phyloP scores from a whole-genome alignment of 2,888 invertebrate species.

The Myopa testacea region DNA sequence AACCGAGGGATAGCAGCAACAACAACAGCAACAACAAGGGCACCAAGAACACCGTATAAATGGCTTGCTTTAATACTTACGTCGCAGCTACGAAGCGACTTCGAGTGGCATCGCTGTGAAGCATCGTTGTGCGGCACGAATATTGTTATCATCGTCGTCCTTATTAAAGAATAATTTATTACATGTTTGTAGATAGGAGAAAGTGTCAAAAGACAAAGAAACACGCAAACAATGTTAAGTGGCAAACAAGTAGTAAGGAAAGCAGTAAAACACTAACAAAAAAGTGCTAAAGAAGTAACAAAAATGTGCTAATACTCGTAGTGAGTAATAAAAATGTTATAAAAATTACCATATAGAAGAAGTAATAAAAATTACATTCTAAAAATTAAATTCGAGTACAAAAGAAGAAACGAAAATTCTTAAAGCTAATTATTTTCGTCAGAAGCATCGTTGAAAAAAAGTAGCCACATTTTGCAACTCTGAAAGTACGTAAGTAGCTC shows the following conservation, averaged over 20 bases:
- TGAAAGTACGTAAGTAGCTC: neutral
- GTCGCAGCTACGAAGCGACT: neutral
- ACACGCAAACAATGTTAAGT: neutral
- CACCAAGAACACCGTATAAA: constrained; percentile 25
- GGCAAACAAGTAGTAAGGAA: neutral
- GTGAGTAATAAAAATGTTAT: neutral
- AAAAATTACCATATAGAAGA: neutral
- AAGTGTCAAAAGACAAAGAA: constrained; percentile 26
- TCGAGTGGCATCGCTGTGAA: neutral
- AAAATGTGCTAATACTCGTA: neutral
- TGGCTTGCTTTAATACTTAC: constrained; percentile 25
- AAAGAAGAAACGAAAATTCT: neutral
- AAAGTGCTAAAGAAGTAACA: neutral
- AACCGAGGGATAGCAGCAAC: neutral
- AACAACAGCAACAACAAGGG: constrained; percentile 2
- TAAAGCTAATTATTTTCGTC: neutral
- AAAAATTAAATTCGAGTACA: neutral
- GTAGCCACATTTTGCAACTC: neutral
- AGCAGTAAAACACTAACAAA: neutral
- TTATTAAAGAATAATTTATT: constrained; percentile 38
- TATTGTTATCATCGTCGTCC: constrained; percentile 29
- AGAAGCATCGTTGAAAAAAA: neutral
- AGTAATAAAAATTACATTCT: neutral
- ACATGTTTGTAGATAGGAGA: constrained; percentile 18
- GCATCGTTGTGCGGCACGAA: constrained; percentile 21